phyloP scores from a whole-genome alignment of 2,888 invertebrate genomes.

The Drosophila peninsularis region DNA sequence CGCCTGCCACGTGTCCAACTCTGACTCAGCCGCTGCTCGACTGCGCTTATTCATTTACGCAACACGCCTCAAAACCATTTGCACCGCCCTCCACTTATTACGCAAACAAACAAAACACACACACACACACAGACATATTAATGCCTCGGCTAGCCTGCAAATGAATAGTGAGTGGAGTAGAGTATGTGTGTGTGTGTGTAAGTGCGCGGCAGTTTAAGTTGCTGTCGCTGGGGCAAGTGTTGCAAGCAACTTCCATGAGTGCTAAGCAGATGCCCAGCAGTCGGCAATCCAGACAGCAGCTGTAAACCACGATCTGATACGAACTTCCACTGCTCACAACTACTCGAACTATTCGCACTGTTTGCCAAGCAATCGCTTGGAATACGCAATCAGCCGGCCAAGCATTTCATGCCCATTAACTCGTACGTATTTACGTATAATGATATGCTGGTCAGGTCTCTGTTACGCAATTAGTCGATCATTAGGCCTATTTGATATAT shows the following conservation, averaged over 20 bases:
- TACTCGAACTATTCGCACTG: background rate
- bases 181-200: constrained; percentile 9
- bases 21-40: constrained; percentile 42
- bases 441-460: constrained; percentile 14
- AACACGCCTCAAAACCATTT: constrained; percentile 55
- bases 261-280: constrained; percentile 28
- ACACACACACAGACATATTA: constrained; percentile 36
- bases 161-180: constrained; percentile 72
- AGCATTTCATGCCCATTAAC: constrained; percentile 25
- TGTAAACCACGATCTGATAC: constrained; percentile 25
- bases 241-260: constrained; percentile 29
- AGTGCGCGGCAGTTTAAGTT: constrained; percentile 47
- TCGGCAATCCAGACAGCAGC: constrained; percentile 32
- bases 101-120: constrained; percentile 45
- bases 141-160: constrained; percentile 66
- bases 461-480: constrained; percentile 9
- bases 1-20: constrained; percentile 63
- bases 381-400: constrained; percentile 28
- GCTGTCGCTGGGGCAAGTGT: constrained; percentile 53
- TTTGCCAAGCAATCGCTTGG: constrained; percentile 5
- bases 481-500: background rate
- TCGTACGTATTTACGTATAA: background rate
- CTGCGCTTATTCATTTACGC: constrained; percentile 78
- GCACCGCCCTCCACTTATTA: constrained; percentile 69
- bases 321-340: constrained; percentile 1